Evolutionary conservation across 2,113 vertebrate species (phyloP).

Genomic region (Bos taurus): ARS-UCD2.0 NC_037330.1:56657501-56658000

Average conservation of each 20-base stretch:
- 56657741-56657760: not conserved
- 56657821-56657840: not conserved
- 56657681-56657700: not conserved
- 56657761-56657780: not conserved
- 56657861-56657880: not conserved
- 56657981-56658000: not conserved
- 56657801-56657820: not conserved
- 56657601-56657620: not conserved
- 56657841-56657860: not conserved
- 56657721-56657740: constrained; percentile 6
- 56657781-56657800: not conserved
- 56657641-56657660: not conserved
- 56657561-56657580: not conserved
- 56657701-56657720: constrained; percentile 5
- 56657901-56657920: constrained; percentile 34
- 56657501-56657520: constrained; percentile 1
- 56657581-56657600: not conserved
- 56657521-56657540: not conserved
- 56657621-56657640: not conserved
- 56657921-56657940: constrained; percentile 6
- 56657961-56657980: constrained; percentile 13
- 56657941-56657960: constrained; percentile 5
- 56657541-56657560: not conserved
- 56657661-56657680: not conserved
- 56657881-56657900: constrained; percentile 12